Percentiles rank a stretch among this genome's conserved stretches.
Conservation (phyloP, 2,113 vertebrate genomes). For the Candoia aspera region DNA sequence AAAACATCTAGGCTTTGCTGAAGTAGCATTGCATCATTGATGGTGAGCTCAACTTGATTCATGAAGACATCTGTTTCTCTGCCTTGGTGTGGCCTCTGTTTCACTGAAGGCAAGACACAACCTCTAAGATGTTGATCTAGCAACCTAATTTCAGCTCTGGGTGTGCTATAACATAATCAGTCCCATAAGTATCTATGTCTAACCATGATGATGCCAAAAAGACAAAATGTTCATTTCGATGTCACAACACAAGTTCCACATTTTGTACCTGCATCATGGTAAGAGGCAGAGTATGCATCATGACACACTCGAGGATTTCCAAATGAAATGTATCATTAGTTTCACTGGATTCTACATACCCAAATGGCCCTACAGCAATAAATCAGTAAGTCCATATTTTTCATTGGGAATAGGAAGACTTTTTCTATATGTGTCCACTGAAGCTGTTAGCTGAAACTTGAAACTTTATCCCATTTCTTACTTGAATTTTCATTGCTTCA, state of each 20-base stretch:
- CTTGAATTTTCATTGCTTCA: conserved; percentile 35
- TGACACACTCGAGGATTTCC: conserved; percentile 56
- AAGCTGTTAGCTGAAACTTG: conserved; percentile 47
- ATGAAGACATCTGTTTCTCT: not conserved
- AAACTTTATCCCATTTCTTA: conserved; percentile 29
- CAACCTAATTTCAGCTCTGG: not conserved
- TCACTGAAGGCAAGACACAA: not conserved
- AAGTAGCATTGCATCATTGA: not conserved
- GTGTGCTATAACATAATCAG: not conserved
- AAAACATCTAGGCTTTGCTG: not conserved
- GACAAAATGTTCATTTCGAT: not conserved
- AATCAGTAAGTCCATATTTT: conserved; percentile 69
- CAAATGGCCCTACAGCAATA: conserved; percentile 62
- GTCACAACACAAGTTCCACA: not conserved
- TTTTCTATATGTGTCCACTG: conserved; percentile 51
- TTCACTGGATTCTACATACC: conserved; percentile 50
- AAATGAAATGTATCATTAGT: conserved; percentile 73
- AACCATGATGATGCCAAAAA: not conserved
- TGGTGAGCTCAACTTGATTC: not conserved
- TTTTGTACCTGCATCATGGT: not conserved
- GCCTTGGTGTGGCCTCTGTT: not conserved
- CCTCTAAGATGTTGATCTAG: not conserved
- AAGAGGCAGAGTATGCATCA: not conserved
- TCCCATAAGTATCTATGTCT: not conserved
- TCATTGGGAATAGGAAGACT: conserved; percentile 48